These are phyloP conservation scores for Scaptomyza graminum DNA, from an alignment of 1,140 invertebrate genomes.

Conservation along the genomic window DNA sequence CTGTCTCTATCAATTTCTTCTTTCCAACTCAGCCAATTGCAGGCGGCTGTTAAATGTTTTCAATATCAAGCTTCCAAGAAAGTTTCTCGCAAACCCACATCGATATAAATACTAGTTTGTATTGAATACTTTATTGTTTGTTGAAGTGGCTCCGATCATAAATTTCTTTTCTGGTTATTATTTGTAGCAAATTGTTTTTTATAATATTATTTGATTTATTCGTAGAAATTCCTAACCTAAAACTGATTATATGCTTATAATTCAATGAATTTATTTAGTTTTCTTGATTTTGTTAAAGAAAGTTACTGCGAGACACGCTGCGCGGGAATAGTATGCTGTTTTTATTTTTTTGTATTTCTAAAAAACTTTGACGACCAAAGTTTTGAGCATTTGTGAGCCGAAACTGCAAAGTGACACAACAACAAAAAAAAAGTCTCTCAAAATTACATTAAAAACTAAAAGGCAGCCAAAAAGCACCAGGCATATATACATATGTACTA, in stretches of 20 bases:
- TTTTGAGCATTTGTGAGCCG: constrained; percentile 38
- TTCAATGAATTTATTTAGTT: not conserved
- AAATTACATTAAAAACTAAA: constrained; percentile 79
- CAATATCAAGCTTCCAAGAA: constrained; percentile 2
- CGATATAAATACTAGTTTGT: not conserved
- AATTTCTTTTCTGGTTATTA: no score
- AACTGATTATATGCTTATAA: not conserved
- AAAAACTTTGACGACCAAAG: constrained; percentile 40
- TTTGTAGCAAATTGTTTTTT: not conserved
- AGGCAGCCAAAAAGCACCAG: constrained; percentile 49
- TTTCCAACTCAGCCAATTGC: constrained; percentile 14
- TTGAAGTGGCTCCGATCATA: no score
- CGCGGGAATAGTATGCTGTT: not conserved
- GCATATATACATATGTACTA: not conserved
- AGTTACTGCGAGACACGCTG: not conserved
- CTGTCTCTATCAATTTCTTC: constrained; percentile 6
- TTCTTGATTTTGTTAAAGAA: constrained; percentile 1
- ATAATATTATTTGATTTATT: not conserved
- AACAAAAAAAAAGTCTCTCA: constrained; percentile 62
- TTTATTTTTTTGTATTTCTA: constrained; percentile 6
- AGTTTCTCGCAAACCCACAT: not conserved
- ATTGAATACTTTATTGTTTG: no score
- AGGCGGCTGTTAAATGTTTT: not conserved
- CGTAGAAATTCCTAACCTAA: no score
- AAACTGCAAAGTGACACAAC: constrained; percentile 63